Evolutionary conservation across 1,140 invertebrate species (phyloP).

Genomic region (Bombus polaris): DNA sequence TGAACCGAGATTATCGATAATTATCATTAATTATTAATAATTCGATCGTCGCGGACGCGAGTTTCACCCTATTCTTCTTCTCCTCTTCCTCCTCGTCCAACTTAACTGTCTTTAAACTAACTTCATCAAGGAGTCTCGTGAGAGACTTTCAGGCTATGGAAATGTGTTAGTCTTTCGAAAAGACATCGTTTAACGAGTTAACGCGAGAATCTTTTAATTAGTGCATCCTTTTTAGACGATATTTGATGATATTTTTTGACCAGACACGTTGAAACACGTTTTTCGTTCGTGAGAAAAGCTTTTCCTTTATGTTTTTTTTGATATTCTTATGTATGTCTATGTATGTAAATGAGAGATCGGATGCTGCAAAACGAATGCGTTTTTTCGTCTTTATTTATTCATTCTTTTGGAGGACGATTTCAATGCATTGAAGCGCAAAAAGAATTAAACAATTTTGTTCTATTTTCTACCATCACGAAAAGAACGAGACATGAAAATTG

Average conservation of each 20-base stretch:
- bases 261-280: neutral
- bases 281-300: neutral
- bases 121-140: conserved; percentile 5
- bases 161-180: neutral
- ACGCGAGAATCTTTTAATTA: conserved; percentile 18
- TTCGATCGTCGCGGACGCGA: neutral
- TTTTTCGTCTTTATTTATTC: no score
- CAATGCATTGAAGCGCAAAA: no score
- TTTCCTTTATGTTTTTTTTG: neutral
- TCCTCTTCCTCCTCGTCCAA: neutral
- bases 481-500: no score
- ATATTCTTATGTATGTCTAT: neutral
- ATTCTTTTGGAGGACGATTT: no score
- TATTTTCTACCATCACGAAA: no score
- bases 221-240: neutral
- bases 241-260: neutral
- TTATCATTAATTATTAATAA: conserved; percentile 20
- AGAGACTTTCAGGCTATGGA: neutral
- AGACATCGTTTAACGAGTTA: no score
- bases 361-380: neutral
- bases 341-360: neutral
- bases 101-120: neutral
- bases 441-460: no score
- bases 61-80: neutral
- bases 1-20: conserved; percentile 4